These are phyloP conservation scores for Baronia brevicornis DNA, from an alignment of 2,888 invertebrate genomes.

Conservation along the genomic window DNA sequence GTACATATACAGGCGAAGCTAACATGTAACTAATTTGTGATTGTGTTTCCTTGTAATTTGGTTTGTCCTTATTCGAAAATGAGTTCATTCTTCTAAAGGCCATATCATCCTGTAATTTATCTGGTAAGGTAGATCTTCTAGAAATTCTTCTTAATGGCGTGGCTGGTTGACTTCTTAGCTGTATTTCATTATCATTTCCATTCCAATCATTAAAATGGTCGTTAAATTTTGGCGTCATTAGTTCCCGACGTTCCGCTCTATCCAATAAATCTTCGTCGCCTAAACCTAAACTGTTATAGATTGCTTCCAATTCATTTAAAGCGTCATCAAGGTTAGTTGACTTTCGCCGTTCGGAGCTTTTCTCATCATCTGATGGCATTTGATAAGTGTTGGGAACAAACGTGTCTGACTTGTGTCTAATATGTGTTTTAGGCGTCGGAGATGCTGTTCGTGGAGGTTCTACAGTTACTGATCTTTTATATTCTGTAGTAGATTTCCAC, in stretches of 20 bases:
- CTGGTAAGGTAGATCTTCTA: constrained; percentile 74
- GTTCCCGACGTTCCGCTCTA: constrained; percentile 84
- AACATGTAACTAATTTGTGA: constrained; percentile 80
- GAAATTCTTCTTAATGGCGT: constrained; percentile 57
- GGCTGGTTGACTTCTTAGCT: constrained; percentile 61
- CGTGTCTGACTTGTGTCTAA: constrained; percentile 66
- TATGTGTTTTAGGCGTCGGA: constrained; percentile 56
- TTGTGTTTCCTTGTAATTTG: constrained; percentile 52
- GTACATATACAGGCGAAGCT: constrained; percentile 79
- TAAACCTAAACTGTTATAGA: constrained; percentile 90
- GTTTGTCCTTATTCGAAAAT: constrained; percentile 63
- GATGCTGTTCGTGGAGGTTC: constrained; percentile 50
- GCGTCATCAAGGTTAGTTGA: constrained; percentile 91
- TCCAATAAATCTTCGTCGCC: constrained; percentile 89
- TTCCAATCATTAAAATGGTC: constrained; percentile 69
- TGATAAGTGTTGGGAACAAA: constrained; percentile 47
- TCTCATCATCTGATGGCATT: constrained; percentile 67
- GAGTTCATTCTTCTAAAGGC: constrained; percentile 83
- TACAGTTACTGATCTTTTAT: constrained; percentile 55
- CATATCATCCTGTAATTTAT: constrained; percentile 86
- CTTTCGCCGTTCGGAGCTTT: constrained; percentile 73
- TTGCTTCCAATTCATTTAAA: constrained; percentile 91
- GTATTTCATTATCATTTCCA: constrained; percentile 65
- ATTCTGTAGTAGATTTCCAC: constrained; percentile 69
- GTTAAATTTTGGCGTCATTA: constrained; percentile 72